phyloP scores from a whole-genome alignment of 2,113 vertebrate species.

The Phyllostomus discolor region DNA sequence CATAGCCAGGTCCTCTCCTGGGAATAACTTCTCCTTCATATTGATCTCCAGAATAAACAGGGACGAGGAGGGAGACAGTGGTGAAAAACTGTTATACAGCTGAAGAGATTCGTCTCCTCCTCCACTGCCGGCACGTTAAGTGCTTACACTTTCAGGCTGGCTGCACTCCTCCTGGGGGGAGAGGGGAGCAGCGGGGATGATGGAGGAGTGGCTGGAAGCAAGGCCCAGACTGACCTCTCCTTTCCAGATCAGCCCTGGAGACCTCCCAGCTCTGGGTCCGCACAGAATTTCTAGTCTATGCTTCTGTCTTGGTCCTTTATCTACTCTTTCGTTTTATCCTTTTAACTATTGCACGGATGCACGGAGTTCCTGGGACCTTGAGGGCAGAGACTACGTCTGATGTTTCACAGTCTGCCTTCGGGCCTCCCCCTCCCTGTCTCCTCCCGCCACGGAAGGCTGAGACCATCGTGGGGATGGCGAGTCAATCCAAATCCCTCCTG shows the following conservation, averaged over 20 bases:
- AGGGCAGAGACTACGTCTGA: neutral
- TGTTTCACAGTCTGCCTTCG: neutral
- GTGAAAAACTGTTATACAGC: neutral
- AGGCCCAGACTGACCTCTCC: neutral
- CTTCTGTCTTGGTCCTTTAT: neutral
- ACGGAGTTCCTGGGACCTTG: neutral
- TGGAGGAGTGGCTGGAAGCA: neutral
- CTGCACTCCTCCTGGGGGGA: neutral
- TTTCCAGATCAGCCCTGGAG: neutral
- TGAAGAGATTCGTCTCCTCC: neutral
- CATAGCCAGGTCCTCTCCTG: neutral
- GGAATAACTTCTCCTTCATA: slow-evolving; percentile 36
- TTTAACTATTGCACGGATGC: neutral
- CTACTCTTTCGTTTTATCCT: neutral
- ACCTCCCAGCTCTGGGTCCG: neutral
- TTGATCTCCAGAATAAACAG: slow-evolving; percentile 49
- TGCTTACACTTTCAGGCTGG: neutral
- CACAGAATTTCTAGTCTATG: neutral
- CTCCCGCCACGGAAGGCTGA: neutral
- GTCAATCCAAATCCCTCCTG: neutral
- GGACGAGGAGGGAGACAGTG: neutral
- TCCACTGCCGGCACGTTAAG: neutral
- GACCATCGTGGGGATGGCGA: accelerated
- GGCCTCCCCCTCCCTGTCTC: neutral
- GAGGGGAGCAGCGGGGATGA: neutral